Evolutionary conservation across 2,888 invertebrate genomes (phyloP), one percentile per base, ranked within the genome.

Genomic region (Dasypolia templi): DNA sequence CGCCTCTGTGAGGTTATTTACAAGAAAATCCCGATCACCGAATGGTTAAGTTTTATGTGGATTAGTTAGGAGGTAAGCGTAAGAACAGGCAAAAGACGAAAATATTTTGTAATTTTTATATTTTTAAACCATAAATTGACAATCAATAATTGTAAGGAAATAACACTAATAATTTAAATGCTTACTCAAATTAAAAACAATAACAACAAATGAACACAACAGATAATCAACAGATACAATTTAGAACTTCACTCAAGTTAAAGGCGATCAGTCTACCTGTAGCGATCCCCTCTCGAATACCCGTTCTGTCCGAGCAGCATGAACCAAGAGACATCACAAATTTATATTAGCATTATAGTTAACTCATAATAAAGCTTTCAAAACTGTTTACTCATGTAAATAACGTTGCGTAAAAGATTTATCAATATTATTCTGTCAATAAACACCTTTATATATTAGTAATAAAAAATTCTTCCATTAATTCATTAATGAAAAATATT

Each of bases 281-380:
- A 93, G 90, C 93, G 93, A 90, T 94, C 94, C 93, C 91, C 95
- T 93, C 95, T 94, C 93, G 94, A 92, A 89, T 93, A 94, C 90
- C 93, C 95, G 89, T 95, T 94, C 95, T 95, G 93, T 95, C 91
- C 93, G 88, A 92, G 95, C 95, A 91, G 96, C 96, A 88, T 92
- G 92, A 93, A 94, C 91, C 92, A 90, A 92, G 86, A 91, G 90
- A 93, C 91, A 91, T 90, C 75, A 91, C 84, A 88, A 91, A 91
- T 92, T 91, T 91, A 89, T 88, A 89, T 89, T 87, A 88, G 86
- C 63, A 83, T 83, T 79, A 86, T 85, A 87, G 88, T 91, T 93
- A 93, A 92, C 87, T 90, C 81, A 86, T 91, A 90, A 90, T 92
- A 94, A 94, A 93, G 86, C 92, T 88, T 89, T 90, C 91, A 90